These are phyloP conservation scores for Cheilosia variabilis DNA, from an alignment of 2,888 invertebrate genomes.

Conservation along the genomic window DNA sequence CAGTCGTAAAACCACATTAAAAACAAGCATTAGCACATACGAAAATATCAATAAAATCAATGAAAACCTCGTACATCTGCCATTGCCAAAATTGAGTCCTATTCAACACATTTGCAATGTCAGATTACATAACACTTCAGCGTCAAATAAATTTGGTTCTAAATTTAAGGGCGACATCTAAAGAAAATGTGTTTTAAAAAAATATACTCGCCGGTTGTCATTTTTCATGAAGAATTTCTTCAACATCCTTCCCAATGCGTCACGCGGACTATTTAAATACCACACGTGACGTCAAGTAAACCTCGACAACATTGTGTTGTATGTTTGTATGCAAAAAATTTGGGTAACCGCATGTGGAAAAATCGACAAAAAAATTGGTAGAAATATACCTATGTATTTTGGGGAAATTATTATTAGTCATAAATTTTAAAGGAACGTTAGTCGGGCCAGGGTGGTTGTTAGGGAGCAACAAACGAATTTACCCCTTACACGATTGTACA, in stretches of 20 bases:
- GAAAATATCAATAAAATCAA: not conserved
- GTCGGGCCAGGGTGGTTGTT: not conserved
- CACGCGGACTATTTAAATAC: slow-evolving; percentile 9
- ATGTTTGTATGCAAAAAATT: not conserved
- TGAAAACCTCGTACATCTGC: not conserved
- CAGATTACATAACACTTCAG: slow-evolving; percentile 19
- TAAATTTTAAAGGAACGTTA: slow-evolving; percentile 3
- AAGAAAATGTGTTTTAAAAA: slow-evolving; percentile 35
- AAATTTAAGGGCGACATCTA: slow-evolving; percentile 21
- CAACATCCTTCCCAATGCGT: not conserved
- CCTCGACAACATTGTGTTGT: slow-evolving; percentile 3
- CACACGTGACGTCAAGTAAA: slow-evolving; percentile 4
- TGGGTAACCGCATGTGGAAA: not conserved
- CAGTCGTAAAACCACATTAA: too few relatives aligned
- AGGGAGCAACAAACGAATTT: not conserved
- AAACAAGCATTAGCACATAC: too few relatives aligned
- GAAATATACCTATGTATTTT: slow-evolving; percentile 6
- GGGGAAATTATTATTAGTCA: slow-evolving; percentile 35
- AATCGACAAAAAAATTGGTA: slow-evolving; percentile 14
- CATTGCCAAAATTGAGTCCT: not conserved
- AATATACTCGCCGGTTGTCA: slow-evolving; percentile 30
- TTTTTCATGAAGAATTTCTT: slow-evolving; percentile 44
- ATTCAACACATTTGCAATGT: not conserved
- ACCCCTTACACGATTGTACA: not conserved
- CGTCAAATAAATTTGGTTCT: slow-evolving; percentile 12